These are phyloP conservation scores for Ctenoplectra terminalis DNA, from an alignment of 1,140 invertebrate species.

Conservation along the genomic window DNA sequence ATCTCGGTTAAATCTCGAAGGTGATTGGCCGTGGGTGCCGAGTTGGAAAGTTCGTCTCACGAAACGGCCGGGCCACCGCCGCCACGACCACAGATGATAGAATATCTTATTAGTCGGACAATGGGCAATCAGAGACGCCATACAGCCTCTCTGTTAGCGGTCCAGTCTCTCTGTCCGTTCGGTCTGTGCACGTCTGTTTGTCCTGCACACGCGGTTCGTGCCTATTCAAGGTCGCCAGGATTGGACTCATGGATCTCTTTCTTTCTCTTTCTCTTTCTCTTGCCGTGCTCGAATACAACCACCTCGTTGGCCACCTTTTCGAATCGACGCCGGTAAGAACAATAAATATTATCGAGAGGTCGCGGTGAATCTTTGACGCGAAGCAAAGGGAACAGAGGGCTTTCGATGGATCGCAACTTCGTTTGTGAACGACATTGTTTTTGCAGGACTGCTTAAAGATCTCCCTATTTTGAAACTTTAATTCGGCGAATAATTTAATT, in stretches of 20 bases:
- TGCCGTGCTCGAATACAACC: not conserved
- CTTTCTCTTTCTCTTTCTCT: not conserved
- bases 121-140: constrained; percentile 80
- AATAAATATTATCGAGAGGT: constrained; percentile 21
- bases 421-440: not conserved
- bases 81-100: constrained; percentile 74
- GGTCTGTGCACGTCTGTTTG: constrained; percentile 59
- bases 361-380: not conserved
- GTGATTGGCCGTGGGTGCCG: constrained; percentile 67
- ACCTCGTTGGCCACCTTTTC: constrained; percentile 8
- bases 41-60: constrained; percentile 54
- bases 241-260: not conserved
- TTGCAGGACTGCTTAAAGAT: not conserved
- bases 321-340: constrained; percentile 34
- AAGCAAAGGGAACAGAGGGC: not conserved
- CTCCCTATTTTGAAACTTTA: not conserved
- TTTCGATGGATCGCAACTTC: not conserved
- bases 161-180: constrained; percentile 64
- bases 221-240: constrained; percentile 63
- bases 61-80: constrained; percentile 61
- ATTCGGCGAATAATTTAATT: not conserved
- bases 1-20: constrained; percentile 62
- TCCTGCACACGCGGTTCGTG: constrained; percentile 53
- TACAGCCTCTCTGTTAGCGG: constrained; percentile 76
- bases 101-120: constrained; percentile 82